Evolutionary conservation across 2,888 invertebrate species (phyloP).

Genomic region (Sesamia inferens): DNA sequence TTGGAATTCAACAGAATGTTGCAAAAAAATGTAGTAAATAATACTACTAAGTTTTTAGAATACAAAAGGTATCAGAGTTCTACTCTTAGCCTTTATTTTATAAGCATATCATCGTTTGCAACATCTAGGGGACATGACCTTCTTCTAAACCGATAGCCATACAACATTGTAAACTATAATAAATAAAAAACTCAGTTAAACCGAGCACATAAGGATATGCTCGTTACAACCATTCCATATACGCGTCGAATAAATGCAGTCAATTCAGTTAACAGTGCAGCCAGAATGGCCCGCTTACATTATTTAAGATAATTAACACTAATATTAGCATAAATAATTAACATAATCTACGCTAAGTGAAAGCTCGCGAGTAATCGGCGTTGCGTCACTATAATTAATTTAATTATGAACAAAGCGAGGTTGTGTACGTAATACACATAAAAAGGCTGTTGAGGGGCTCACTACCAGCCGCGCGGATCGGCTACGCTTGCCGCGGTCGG

Average conservation of each 20-base stretch:
- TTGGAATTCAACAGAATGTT: no score
- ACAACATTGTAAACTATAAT: conserved; percentile 8
- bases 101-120: not conserved
- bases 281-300: conserved; percentile 56
- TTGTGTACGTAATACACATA: conserved; percentile 27
- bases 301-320: conserved; percentile 51
- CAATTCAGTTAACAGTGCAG: conserved; percentile 38
- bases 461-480: not conserved
- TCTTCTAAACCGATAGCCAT: not conserved
- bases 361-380: conserved; percentile 41
- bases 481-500: not conserved
- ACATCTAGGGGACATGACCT: not conserved
- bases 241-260: conserved; percentile 36
- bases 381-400: conserved; percentile 58
- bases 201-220: conserved; percentile 23
- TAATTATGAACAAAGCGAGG: conserved; percentile 46
- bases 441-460: conserved; percentile 23
- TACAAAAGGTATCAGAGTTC: not conserved
- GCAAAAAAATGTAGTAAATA: not conserved
- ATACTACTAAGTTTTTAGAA: not conserved
- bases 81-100: not conserved
- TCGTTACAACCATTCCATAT: conserved; percentile 20
- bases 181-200: conserved; percentile 8
- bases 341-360: conserved; percentile 53
- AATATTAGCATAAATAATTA: conserved; percentile 47